Base-by-base conservation (phyloP, 2,113 vertebrate species). In the Sander vitreus region DNA sequence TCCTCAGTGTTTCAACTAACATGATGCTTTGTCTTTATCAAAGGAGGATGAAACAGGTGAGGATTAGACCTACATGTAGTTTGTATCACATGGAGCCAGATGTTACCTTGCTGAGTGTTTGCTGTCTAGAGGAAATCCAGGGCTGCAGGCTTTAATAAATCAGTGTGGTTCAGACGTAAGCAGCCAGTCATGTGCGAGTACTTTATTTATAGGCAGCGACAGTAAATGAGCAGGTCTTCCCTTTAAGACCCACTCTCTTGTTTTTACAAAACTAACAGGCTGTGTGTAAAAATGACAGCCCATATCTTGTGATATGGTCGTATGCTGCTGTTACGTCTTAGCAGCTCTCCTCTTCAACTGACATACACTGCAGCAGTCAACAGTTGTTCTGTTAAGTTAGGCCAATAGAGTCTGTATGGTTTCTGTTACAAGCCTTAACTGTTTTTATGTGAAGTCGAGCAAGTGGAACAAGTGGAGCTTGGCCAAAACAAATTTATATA, bases 181-280 rank as follows among this genome's bases (percentile, higher is more conserved):
- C 66, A 51, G 71, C 54, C 77, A 82, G 39, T 73, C 53, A 47
- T 88, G 80, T 76, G 70, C 59, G 75, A 86, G 72, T 47, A 71
- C 74, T 71, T 89, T 87, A 89, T 91, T 92, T 85, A 81, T 79
- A 84, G 89, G 33, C 74, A 68, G 84, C 11, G 21, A 62, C 51
- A 80, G 47, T 50, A 65, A 78, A 50, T 55, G 58, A 84, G 50
- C 76, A 73, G 23, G 65, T 55, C 45, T 76, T 45, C 19, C 63
- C 47, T 62, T 80, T 71, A 21, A 50, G 51, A 68, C 5, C 30
- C 33, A n/a, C 27, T 47, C n/a, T 60, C 21, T 21, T 21, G 47
- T 33, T 72, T 81, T 64, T n/a, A 39, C 57, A 65, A 13, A 74
- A 65, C n/a, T 14, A 77, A 45, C 36, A 66, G 25, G 59, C 27